phyloP scores from a whole-genome alignment of 2,797 vertebrate genomes.

The Ctenochaetus hawaiiensis region DNA sequence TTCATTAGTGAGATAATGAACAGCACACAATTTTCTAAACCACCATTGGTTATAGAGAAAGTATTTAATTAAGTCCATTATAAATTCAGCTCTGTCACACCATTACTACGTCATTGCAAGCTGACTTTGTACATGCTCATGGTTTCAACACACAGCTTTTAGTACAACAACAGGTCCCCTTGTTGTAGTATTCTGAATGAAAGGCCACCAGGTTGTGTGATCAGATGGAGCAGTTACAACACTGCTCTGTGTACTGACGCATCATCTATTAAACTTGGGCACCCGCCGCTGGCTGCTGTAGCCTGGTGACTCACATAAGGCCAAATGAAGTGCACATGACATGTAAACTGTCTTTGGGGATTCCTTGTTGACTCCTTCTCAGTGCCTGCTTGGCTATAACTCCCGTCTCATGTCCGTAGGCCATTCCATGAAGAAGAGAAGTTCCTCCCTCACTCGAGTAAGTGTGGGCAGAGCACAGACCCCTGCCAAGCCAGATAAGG shows the following conservation, averaged over 20 bases:
- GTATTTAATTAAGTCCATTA: not conserved
- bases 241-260: constrained; percentile 26
- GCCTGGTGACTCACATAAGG: constrained; percentile 61
- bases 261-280: constrained; percentile 37
- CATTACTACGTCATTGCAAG: constrained; percentile 2
- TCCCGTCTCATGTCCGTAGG: constrained; percentile 81
- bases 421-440: constrained; percentile 89
- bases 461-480: constrained; percentile 85
- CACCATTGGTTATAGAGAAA: not conserved
- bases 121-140: constrained; percentile 20
- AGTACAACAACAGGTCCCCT: not conserved
- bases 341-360: constrained; percentile 51
- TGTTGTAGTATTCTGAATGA: not conserved
- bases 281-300: constrained; percentile 52
- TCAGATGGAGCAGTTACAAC: constrained; percentile 26
- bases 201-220: not conserved
- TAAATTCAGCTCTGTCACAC: not conserved
- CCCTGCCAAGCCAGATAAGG: constrained; percentile 86
- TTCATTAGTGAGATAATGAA: constrained; percentile 15
- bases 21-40: constrained; percentile 13
- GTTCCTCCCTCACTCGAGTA: constrained; percentile 91
- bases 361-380: constrained; percentile 55
- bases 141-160: not conserved
- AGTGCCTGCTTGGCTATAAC: constrained; percentile 72
- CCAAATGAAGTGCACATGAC: constrained; percentile 68